Evolutionary conservation across 1,140 invertebrate species (phyloP).

Genomic region (Drosophila rufa): DNA sequence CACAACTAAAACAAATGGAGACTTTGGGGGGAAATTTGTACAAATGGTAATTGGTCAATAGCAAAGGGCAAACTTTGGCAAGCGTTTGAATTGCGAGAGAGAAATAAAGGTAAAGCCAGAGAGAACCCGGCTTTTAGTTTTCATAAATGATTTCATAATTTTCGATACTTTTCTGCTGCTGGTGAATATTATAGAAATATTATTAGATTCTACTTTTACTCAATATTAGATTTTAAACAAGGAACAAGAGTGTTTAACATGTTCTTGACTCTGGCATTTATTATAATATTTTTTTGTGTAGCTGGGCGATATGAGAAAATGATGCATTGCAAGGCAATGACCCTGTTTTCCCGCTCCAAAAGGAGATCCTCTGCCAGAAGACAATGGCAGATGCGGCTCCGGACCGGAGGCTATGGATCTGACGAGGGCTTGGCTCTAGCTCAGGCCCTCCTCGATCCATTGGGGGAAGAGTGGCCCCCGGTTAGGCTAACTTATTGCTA

Average conservation of each 20-base stretch:
- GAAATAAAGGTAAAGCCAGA: conserved; percentile 9
- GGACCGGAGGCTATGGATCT: conserved; percentile 33
- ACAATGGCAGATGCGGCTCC: conserved; percentile 52
- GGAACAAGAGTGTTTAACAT: conserved; percentile 30
- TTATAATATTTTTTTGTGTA: conserved; percentile 64
- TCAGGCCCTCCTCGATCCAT: conserved; percentile 16
- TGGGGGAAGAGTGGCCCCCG: conserved; percentile 20
- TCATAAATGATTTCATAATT: conserved; percentile 4
- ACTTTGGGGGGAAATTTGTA: conserved; percentile 29
- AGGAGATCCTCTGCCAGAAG: conserved; percentile 29
- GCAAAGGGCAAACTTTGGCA: conserved; percentile 46
- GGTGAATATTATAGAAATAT: not conserved
- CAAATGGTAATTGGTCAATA: conserved; percentile 63
- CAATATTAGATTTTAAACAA: not conserved
- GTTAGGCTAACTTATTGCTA: conserved; percentile 77
- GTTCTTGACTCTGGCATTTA: conserved; percentile 50
- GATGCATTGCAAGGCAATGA: conserved; percentile 69
- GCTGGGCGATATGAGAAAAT: conserved; percentile 55
- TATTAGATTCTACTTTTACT: not conserved
- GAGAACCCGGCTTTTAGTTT: not conserved
- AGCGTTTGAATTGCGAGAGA: conserved; percentile 4
- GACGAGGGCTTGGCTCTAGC: conserved; percentile 39
- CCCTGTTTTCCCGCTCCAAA: conserved; percentile 14
- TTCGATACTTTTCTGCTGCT: not conserved
- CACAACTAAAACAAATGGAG: conserved; percentile 60